These are phyloP conservation scores for Myiotriccus ornatus DNA, from an alignment of 2,797 vertebrate genomes.

Conservation along the genomic window DNA sequence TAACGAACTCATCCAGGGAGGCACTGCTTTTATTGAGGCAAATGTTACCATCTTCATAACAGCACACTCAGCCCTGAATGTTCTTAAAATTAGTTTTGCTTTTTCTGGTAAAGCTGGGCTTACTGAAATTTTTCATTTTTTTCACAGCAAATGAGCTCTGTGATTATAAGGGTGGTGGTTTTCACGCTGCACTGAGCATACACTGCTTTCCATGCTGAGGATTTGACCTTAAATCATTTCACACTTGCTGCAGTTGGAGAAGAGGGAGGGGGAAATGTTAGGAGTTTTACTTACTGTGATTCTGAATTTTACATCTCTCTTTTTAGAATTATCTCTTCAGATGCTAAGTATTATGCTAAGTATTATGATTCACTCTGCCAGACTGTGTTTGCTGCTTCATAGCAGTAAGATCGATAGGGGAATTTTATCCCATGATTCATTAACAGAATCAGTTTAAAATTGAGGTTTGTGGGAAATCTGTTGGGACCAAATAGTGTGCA, in stretches of 20 bases:
- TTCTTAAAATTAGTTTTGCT: background rate
- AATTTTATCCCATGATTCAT: background rate
- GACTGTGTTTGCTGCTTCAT: background rate
- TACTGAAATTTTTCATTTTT: background rate
- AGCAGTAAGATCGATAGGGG: background rate
- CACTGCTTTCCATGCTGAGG: background rate
- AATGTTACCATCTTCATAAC: background rate
- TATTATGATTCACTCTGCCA: background rate
- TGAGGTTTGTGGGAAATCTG: background rate
- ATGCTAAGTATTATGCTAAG: background rate
- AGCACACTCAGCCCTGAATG: background rate
- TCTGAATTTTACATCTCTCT: background rate
- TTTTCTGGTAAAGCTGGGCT: background rate
- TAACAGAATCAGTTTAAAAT: background rate
- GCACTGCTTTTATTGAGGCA: background rate
- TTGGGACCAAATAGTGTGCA: background rate
- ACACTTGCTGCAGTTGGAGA: background rate
- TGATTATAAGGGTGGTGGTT: background rate
- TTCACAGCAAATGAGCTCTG: background rate
- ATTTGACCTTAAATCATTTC: constrained; percentile 2
- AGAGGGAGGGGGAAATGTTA: background rate
- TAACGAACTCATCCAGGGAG: background rate
- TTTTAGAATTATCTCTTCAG: background rate
- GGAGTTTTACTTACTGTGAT: background rate
- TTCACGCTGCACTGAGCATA: background rate